A percentile compares a stretch with the other conserved stretches of the same genome.
phyloP scores from a whole-genome alignment of 2,797 vertebrate genomes.

The Oreochromis grahami region DNA sequence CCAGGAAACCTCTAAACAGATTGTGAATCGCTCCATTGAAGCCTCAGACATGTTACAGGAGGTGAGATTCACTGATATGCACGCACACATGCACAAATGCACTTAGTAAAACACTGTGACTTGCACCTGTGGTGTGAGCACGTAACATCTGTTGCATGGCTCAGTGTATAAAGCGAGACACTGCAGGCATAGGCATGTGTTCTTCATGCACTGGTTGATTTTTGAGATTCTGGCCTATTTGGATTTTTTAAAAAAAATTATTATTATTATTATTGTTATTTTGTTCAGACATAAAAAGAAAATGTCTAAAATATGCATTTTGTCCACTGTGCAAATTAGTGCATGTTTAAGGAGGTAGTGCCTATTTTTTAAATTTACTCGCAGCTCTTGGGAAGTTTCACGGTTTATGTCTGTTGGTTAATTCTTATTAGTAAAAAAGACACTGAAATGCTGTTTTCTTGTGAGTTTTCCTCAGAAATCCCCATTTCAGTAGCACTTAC shows the following conservation, averaged over 20 bases:
- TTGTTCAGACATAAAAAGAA: not conserved
- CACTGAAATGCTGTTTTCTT: not conserved
- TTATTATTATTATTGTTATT: too few relatives aligned
- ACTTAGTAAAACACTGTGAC: not conserved
- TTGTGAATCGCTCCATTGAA: conserved; percentile 87
- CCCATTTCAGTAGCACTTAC: not conserved
- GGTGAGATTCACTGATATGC: conserved; percentile 73
- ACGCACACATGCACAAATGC: not conserved
- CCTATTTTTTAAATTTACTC: not conserved
- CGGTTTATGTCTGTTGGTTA: not conserved
- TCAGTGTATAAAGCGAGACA: not conserved
- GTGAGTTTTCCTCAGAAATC: not conserved
- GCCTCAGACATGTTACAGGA: conserved; percentile 97
- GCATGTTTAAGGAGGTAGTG: not conserved
- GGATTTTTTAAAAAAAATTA: not conserved
- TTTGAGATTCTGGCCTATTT: not conserved
- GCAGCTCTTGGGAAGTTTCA: not conserved
- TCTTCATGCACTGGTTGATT: not conserved
- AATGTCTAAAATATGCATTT: not conserved
- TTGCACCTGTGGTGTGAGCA: conserved; percentile 3
- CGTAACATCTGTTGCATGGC: conserved; percentile 24
- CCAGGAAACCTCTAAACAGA: conserved; percentile 96
- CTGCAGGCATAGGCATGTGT: not conserved
- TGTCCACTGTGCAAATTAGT: not conserved
- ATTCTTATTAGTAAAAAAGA: not conserved